These are phyloP conservation scores for Anomalospiza imberbis DNA, from an alignment of 2,797 vertebrate genomes.

Conservation along the genomic window DNA sequence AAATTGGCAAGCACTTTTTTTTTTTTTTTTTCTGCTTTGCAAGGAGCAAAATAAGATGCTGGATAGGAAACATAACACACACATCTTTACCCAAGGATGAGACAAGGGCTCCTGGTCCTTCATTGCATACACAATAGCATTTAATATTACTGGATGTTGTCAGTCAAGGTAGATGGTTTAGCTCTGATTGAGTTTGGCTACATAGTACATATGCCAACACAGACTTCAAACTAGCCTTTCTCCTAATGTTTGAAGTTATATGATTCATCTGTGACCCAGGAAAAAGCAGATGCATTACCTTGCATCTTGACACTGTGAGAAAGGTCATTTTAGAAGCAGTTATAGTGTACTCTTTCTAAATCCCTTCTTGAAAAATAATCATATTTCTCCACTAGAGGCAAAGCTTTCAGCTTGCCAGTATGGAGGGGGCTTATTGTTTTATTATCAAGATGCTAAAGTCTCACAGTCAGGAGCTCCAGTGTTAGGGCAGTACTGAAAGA, in stretches of 20 bases:
- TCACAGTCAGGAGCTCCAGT: neutral
- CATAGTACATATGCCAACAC: neutral
- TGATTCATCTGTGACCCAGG: neutral
- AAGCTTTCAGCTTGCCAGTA: neutral
- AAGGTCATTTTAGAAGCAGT: neutral
- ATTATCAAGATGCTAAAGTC: neutral
- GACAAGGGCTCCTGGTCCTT: neutral
- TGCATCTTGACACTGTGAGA: neutral
- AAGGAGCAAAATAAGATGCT: conserved; percentile 24
- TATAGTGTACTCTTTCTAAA: neutral
- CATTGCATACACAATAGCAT: neutral
- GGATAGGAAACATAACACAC: neutral
- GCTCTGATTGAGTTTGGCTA: neutral
- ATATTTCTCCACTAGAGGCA: neutral
- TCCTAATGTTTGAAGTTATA: neutral
- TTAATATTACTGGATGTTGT: neutral
- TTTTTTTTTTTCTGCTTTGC: neutral
- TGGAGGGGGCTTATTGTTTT: neutral
- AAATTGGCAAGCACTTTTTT: neutral
- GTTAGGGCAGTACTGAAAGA: neutral
- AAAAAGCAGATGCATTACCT: neutral
- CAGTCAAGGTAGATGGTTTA: neutral
- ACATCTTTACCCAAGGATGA: neutral
- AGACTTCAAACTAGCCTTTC: neutral
- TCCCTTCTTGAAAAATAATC: neutral